Evolutionary conservation across 2,113 vertebrate genomes (phyloP).

Genomic region (Archocentrus centrarchus): DNA sequence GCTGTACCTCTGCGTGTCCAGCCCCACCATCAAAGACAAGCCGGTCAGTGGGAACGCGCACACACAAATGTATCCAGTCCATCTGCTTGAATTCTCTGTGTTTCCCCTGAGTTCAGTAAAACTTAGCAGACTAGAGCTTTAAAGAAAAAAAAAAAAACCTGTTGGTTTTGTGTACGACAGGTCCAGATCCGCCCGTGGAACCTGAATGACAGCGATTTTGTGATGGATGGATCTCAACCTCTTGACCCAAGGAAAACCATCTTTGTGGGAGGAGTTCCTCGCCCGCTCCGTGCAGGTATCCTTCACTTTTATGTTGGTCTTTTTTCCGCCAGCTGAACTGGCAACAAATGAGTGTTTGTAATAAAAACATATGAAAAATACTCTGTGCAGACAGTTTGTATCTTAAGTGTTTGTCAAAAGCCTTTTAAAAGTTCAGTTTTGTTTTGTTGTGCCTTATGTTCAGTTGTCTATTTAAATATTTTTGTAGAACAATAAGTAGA

Average conservation of each 20-base stretch:
- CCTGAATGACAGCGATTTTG: constrained; percentile 99
- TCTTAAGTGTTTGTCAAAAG: neutral
- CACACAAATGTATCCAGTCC: neutral
- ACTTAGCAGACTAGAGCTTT: neutral
- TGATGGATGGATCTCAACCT: constrained; percentile 99
- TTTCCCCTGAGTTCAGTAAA: neutral
- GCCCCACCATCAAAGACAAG: constrained; percentile 99
- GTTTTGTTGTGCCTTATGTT: neutral
- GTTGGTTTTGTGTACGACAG: constrained; percentile 72
- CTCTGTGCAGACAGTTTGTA: neutral
- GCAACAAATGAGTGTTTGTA: constrained; percentile 16
- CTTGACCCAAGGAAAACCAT: constrained; percentile 99
- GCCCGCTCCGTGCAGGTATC: constrained; percentile 96
- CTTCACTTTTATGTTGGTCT: neutral
- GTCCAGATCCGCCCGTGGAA: constrained; percentile 99
- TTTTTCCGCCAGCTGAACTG: neutral
- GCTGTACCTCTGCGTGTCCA: constrained; percentile 98
- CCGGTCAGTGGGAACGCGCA: constrained; percentile 85
- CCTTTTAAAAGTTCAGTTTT: neutral
- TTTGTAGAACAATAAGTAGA: neutral
- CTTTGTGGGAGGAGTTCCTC: constrained; percentile 98
- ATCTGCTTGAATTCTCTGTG: neutral
- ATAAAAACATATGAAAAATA: constrained; percentile 20
- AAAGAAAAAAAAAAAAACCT: fast-evolving
- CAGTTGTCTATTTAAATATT: neutral